Percentiles rank a stretch among this genome's conserved stretches.
Conservation (phyloP, 1,140 invertebrate species). For the Batillaria attramentaria region DNA sequence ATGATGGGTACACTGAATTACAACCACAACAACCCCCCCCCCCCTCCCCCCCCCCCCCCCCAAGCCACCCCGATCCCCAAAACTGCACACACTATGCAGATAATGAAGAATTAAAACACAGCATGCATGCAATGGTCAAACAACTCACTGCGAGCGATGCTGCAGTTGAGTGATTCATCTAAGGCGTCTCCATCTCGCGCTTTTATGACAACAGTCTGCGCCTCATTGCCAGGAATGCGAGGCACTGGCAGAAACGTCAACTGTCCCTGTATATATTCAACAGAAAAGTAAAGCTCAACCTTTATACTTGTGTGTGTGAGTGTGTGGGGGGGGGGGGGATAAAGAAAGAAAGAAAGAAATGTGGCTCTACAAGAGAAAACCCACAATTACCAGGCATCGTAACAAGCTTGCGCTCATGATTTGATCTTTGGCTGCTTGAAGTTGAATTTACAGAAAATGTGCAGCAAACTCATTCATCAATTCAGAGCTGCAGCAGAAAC, state of each 20-base stretch:
- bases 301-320: neutral
- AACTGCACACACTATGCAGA: too few relatives aligned
- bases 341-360: neutral
- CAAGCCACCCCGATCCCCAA: too few relatives aligned
- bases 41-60: too few relatives aligned
- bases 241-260: constrained; percentile 19
- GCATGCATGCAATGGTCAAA: neutral
- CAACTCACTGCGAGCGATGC: constrained; percentile 34
- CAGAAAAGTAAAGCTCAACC: neutral
- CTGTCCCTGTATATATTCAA: neutral
- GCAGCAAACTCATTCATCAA: too few relatives aligned
- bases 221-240: neutral
- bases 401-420: neutral
- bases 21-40: too few relatives aligned
- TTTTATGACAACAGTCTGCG: neutral
- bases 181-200: constrained; percentile 45
- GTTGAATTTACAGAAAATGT: too few relatives aligned
- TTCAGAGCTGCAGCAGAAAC: too few relatives aligned
- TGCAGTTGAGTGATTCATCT: constrained; percentile 32
- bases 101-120: too few relatives aligned
- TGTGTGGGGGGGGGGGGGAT: neutral
- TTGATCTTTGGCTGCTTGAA: too few relatives aligned
- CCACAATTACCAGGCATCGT: neutral
- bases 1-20: too few relatives aligned
- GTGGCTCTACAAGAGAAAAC: neutral